Evolutionary conservation across 1,140 invertebrate genomes (phyloP), one percentile per base, ranked within the genome.

Genomic region (Heliconius congener): DNA sequence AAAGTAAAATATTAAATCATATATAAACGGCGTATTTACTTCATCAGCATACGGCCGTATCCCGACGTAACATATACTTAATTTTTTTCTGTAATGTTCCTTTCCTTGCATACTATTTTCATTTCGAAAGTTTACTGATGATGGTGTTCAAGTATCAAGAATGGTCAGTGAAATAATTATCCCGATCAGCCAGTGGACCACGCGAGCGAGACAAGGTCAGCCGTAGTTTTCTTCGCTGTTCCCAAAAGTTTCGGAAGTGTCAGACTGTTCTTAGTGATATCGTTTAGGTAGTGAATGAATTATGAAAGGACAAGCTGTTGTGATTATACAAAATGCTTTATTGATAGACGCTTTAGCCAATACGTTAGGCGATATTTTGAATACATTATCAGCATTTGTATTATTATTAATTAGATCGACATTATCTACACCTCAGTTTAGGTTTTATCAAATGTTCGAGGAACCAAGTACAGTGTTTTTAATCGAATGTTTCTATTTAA

Each of bases 201-300:
- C 78, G 86, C 84, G 91, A 88, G 90, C 86, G 88, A 91, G 89
- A 90, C 80, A 84, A 89, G 91, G 91, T 89, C 87, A 88, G 93
- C 92, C 93, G 93, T 89, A 93, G 93, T 93, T 90, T 87, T 84
- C 88, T 90, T 93, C 93, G 91, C 88, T 92, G 93, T 94, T 94
- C 89, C 92, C 87, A 85, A 91, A 81, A 81, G 91, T 91, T 93
- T 94, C 93, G 93, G 93, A 93, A 85, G 93, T 94, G 89, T 84
- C 87, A 90, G 91, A 93, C 91, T 90, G 87, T 91, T 93, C 37
- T 87, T 91, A 92, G 91, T 93, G 90, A 88, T 94, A 93, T 89
- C 85, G 84, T 86, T 88, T 93, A 94, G 91, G 88, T 93, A 94
- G 89, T 94, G 89, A 90, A 91, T 85, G 86, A 90, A 88, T 88